Percentiles rank a stretch among this genome's conserved stretches.
Evolutionary conservation across 2,888 invertebrate genomes (phyloP).

Genomic region (Nomada lathburiana): DNA sequence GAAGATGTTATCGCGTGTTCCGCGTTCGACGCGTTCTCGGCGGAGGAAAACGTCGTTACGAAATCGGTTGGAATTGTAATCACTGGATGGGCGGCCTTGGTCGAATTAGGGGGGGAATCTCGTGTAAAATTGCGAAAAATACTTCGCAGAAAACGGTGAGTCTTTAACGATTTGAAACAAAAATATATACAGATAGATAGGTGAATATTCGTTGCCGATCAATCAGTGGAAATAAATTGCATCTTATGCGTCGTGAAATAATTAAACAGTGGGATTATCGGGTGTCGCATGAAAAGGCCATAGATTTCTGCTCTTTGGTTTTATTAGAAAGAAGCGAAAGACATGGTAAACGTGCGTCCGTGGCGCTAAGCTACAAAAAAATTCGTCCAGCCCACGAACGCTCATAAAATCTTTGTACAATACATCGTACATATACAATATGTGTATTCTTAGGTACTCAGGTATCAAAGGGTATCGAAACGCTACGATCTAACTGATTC

Average conservation of each 20-base stretch:
- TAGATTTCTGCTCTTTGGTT: conserved; percentile 80
- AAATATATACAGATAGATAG: background rate
- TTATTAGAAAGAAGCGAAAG: conserved; percentile 79
- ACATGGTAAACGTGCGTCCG: conserved; percentile 63
- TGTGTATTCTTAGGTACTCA: conserved; percentile 60
- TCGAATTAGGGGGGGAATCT: background rate
- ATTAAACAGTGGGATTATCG: too few relatives aligned
- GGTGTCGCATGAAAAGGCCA: conserved; percentile 20
- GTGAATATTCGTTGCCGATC: too few relatives aligned
- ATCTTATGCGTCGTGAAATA: too few relatives aligned
- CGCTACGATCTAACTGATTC: conserved; percentile 39
- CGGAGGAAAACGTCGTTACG: conserved; percentile 27
- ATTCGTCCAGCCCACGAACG: conserved; percentile 21
- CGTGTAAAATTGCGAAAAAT: background rate
- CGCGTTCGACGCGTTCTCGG: background rate
- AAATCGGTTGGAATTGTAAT: conserved; percentile 8
- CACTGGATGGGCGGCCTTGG: background rate
- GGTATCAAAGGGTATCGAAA: conserved; percentile 53
- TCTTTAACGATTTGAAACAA: background rate
- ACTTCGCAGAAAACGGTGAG: background rate
- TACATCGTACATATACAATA: conserved; percentile 38
- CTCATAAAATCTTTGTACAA: conserved; percentile 54
- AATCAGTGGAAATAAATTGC: too few relatives aligned
- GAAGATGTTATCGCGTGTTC: conserved; percentile 43
- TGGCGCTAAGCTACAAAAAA: conserved; percentile 27